Evolutionary conservation across 1,140 invertebrate genomes (phyloP), one percentile per base, ranked within the genome.

Genomic region (Tribolium castaneum): DNA sequence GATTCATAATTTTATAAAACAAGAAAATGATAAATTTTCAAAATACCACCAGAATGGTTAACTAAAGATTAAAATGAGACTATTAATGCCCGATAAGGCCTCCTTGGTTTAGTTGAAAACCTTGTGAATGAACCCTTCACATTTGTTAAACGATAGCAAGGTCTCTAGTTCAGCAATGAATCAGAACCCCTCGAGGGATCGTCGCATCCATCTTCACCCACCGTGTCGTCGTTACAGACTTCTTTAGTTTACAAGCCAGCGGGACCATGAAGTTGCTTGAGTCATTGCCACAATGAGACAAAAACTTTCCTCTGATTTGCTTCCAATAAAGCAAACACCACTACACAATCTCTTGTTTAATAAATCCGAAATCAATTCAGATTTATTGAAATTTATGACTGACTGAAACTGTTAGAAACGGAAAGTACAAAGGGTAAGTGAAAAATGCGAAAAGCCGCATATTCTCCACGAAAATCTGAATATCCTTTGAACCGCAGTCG

Each of bases 221-320:
- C 71, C 71, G 71, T 73, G 71, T 73, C 71, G 71, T 54, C 71
- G 25, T 73, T 73, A 73, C 71, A 52, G 71, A 73, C 49, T 73
- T 73, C 52, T 73, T 73, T 51, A 66, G 59, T 66, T 66, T 66
- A 66, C 59, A 66, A 66, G 30, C 59, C 59, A 66, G 59, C 30
- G 59, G 59, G 59, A 66, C 59, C 59, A 66, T 66, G 59, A 66
- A 66, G 59, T 39, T 35, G 30, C 59, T 66, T 66, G 59, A 66
- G 34, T n/a, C 59, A 66, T 66, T 66, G 59, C 59, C 34, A 66
- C 59, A 66, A 66, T 66, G 30, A 66, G 59, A 66, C 59, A 66
- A 30, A 66, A 66, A 66, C 39, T 45, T 45, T 45, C 5, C 7
- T 9, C 39, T 45, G 39, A 45, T 45, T 45, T 45, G 39, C 7